Percentiles rank a stretch among this genome's conserved stretches.
phyloP scores from a whole-genome alignment of 92 coral and sea anemone genomes.

The Epizoanthus ramosus region DNA sequence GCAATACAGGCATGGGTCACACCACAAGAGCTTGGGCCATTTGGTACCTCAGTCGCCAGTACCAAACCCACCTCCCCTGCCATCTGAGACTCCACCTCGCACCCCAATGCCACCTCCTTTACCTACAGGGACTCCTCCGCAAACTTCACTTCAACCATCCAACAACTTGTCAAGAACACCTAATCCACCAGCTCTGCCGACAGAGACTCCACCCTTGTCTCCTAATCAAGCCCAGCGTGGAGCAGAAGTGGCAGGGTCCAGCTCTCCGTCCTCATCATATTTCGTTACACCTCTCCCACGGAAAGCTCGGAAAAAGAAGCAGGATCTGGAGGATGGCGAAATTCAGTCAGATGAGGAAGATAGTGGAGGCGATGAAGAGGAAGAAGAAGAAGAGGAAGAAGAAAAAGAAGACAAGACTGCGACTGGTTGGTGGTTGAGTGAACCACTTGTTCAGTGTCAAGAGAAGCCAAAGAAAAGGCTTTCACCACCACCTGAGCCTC shows the following conservation, averaged over 20 bases:
- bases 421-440: conserved; percentile 88
- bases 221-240: not conserved
- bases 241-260: not conserved
- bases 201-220: conserved; percentile 10
- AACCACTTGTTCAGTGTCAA: conserved; percentile 61
- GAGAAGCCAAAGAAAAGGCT: conserved; percentile 47
- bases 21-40: conserved; percentile 2
- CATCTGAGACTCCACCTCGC: conserved; percentile 12
- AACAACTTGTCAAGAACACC: not conserved
- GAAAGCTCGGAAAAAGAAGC: conserved; percentile 48
- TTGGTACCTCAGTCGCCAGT: not conserved
- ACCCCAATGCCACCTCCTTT: conserved; percentile 35
- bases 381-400: conserved; percentile 38
- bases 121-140: conserved; percentile 11
- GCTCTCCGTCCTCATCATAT: not conserved
- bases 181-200: conserved; percentile 14
- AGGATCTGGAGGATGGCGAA: conserved; percentile 59
- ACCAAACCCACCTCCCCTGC: conserved; percentile 25
- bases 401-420: conserved; percentile 31
- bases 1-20: conserved; percentile 48
- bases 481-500: conserved; percentile 87
- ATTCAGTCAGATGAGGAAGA: conserved; percentile 45
- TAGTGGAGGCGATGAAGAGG: conserved; percentile 7
- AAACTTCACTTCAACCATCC: not conserved
- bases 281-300: conserved; percentile 22